phyloP scores from a whole-genome alignment of 92 coral and sea anemone genomes.

The Umimayanthus chanpuru region DNA sequence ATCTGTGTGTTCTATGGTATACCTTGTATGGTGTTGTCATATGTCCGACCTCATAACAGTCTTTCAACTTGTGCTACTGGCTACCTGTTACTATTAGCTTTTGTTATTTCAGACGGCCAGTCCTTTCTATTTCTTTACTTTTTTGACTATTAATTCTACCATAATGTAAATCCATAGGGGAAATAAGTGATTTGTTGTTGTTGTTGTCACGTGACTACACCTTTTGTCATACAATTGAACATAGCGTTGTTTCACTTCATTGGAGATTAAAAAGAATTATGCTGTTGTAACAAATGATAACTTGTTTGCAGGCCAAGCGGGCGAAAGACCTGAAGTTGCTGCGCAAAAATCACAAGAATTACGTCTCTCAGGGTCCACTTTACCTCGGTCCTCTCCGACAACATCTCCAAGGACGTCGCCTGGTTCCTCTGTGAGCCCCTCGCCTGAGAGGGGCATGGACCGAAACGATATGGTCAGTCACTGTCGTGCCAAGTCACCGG shows the following conservation, averaged over 20 bases:
- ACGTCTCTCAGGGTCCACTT: slow-evolving; percentile 36
- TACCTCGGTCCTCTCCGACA: slow-evolving; percentile 36
- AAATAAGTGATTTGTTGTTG: no score
- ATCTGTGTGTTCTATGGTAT: no score
- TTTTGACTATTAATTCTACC: no score
- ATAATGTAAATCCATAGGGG: no score
- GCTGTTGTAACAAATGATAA: no score
- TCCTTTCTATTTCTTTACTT: no score
- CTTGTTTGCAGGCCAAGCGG: neutral
- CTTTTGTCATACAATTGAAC: neutral
- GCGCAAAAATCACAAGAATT: neutral
- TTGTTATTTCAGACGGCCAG: no score
- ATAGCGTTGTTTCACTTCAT: neutral
- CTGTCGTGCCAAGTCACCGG: neutral
- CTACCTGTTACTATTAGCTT: no score
- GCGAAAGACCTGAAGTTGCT: neutral
- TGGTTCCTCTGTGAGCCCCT: slow-evolving; percentile 24
- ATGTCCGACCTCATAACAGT: no score
- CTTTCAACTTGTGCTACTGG: no score
- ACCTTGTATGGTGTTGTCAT: no score
- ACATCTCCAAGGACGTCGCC: slow-evolving; percentile 20
- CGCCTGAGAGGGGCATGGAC: slow-evolving; percentile 19
- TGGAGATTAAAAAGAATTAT: no score
- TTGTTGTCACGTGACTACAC: neutral
- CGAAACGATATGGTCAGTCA: neutral